phyloP scores from a whole-genome alignment of 2,113 vertebrate genomes.

The Mormyrus lacerda region DNA sequence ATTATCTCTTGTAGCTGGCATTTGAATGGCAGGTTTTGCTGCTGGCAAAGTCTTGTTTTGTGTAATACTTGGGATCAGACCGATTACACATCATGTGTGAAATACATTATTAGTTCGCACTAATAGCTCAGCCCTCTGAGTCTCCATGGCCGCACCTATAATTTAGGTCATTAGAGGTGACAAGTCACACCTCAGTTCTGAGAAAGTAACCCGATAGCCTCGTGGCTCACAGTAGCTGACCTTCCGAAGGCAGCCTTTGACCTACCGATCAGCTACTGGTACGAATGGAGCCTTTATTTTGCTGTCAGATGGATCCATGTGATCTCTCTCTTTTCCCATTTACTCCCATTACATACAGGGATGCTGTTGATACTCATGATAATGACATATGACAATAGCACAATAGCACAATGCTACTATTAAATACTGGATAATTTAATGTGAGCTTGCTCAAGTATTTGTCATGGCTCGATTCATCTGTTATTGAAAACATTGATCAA shows the following conservation, averaged over 20 bases:
- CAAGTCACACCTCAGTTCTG: conserved; percentile 54
- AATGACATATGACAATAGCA: not conserved
- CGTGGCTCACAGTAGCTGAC: not conserved
- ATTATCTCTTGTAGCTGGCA: not conserved
- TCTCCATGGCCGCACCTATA: conserved; percentile 13
- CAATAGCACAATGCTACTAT: not conserved
- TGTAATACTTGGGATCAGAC: conserved; percentile 46
- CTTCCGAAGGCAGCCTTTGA: not conserved
- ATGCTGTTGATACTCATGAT: not conserved
- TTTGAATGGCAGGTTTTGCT: not conserved
- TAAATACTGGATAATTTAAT: not conserved
- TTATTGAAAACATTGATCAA: not conserved
- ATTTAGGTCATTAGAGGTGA: conserved; percentile 33
- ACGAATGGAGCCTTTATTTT: not conserved
- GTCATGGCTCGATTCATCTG: not conserved
- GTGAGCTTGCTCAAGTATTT: not conserved
- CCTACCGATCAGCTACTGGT: not conserved
- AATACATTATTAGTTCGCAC: conserved; percentile 46
- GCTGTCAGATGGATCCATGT: not conserved
- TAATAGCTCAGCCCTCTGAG: conserved; percentile 47
- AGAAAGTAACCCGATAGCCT: conserved; percentile 35
- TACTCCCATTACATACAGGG: no score
- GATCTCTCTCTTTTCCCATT: not conserved
- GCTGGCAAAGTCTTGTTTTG: conserved; percentile 35
- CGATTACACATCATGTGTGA: conserved; percentile 53